Percentiles rank a stretch among this genome's conserved stretches.
These are phyloP conservation scores for Pagrus major DNA, from an alignment of 2,113 vertebrate genomes.

Conservation along the genomic window DNA sequence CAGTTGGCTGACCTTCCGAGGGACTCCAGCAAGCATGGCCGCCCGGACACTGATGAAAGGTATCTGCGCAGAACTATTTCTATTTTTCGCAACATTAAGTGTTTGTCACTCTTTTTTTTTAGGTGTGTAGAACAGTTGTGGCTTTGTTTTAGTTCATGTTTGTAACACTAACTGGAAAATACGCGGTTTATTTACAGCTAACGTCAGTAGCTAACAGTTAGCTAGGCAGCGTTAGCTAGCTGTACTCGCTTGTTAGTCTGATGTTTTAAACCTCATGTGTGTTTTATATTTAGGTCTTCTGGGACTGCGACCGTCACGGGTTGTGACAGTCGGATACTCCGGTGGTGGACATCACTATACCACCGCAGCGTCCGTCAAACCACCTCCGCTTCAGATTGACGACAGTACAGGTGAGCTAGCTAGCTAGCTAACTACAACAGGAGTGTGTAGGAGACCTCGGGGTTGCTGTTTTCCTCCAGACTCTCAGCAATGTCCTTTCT, in stretches of 20 bases:
- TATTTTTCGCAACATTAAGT: background rate
- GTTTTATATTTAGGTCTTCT: constrained; percentile 59
- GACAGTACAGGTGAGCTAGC: constrained; percentile 58
- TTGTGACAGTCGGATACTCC: constrained; percentile 19
- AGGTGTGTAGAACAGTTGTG: fast-evolving
- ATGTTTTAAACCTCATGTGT: background rate
- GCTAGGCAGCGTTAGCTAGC: background rate
- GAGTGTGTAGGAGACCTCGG: background rate
- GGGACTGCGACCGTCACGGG: constrained; percentile 54
- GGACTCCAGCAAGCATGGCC: constrained; percentile 77
- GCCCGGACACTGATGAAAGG: constrained; percentile 74
- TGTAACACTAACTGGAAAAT: background rate
- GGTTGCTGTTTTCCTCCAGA: fast-evolving
- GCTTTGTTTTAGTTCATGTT: background rate
- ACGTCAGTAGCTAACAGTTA: constrained; percentile 14
- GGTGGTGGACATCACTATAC: constrained; percentile 47
- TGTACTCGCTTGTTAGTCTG: background rate
- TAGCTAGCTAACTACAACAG: too few relatives aligned
- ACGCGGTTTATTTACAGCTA: constrained; percentile 5
- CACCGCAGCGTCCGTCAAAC: constrained; percentile 54
- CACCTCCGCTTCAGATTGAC: constrained; percentile 8
- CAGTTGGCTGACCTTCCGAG: constrained; percentile 66
- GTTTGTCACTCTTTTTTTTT: too few relatives aligned
- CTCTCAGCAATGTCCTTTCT: background rate
- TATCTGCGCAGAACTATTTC: constrained; percentile 7